Base-by-base conservation (phyloP, 2,113 vertebrate genomes). In the Arvicanthis niloticus region DNA sequence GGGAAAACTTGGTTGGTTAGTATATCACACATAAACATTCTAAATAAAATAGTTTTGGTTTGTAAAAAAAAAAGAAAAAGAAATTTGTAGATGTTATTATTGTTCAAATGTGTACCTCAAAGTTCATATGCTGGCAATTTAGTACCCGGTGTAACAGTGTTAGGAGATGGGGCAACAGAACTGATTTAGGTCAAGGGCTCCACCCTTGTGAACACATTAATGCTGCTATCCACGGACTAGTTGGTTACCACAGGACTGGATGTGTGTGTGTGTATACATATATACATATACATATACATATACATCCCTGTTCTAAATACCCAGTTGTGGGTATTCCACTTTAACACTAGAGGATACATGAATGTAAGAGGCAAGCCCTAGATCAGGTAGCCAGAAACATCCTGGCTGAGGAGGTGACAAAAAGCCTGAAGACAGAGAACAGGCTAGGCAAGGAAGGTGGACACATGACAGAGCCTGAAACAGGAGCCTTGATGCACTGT, bases 1-100 rank as follows among this genome's bases (percentile, higher is more conserved):
- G 65, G 90, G 73, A 40, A 92, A 85, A 75, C 5, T 87, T 88
- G 78, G 37, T 94, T 82, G 58, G 84, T 89, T 87, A 96, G 65
- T 22, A 37, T 85, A 89, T 51, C 26, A 93, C 58, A 91, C 60
- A 65, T 58, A 68, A 94, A 73, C n/a, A 34, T 82, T 81, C 85
- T 19, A 93, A 6, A 45, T 24, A 42, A 62, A 76, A 53, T 81
- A 89, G 6, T 40, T 84, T 84, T 93, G 26, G 40, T 40, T 48
- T 86, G 51, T 48, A 84, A 68, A 60, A 26, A 68, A 60, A 26
- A 42, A 0, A n/a, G 1, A 82, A 24, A 60, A 7, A 58, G 37
- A 26, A 10, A 42, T 3, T 22, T 81, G 75, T 31, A 70, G 62
- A 15, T 22, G 7, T 21, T 34, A 16, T 21, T 42, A 9, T 8